A percentile compares a stretch with the other conserved stretches of the same genome.
These are phyloP conservation scores for Acanthis flammea DNA, from an alignment of 2,797 vertebrate species.

Conservation along the genomic window DNA sequence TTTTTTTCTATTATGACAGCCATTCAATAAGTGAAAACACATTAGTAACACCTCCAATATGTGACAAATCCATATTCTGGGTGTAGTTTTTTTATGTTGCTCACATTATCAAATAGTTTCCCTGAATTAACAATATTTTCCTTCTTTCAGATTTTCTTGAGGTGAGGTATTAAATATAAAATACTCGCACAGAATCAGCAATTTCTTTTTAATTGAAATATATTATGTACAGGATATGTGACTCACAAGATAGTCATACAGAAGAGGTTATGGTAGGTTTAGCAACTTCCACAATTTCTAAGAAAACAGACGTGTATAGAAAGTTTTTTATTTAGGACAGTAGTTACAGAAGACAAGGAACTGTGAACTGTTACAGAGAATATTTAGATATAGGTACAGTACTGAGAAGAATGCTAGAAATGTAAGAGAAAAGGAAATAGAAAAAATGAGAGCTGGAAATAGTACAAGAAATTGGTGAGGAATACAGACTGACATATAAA, in stretches of 20 bases:
- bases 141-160: not conserved
- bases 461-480: not conserved
- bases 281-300: not conserved
- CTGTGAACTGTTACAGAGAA: not conserved
- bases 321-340: not conserved
- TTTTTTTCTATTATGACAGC: not conserved
- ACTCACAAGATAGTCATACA: not conserved
- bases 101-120: not conserved
- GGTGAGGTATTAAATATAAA: not conserved
- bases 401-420: not conserved
- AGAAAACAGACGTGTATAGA: not conserved
- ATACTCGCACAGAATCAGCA: not conserved
- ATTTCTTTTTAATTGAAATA: not conserved
- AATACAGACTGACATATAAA: not conserved
- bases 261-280: not conserved
- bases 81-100: not conserved
- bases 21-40: not conserved
- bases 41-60: not conserved
- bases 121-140: not conserved
- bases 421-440: not conserved
- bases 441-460: not conserved
- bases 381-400: not conserved
- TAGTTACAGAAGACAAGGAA: not conserved
- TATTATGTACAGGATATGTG: not conserved
- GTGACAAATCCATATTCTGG: fast-evolving